A percentile compares a stretch with the other conserved stretches of the same genome.
These are phyloP conservation scores for Garrulus glandarius DNA, from an alignment of 2,797 vertebrate species.

Conservation along the genomic window DNA sequence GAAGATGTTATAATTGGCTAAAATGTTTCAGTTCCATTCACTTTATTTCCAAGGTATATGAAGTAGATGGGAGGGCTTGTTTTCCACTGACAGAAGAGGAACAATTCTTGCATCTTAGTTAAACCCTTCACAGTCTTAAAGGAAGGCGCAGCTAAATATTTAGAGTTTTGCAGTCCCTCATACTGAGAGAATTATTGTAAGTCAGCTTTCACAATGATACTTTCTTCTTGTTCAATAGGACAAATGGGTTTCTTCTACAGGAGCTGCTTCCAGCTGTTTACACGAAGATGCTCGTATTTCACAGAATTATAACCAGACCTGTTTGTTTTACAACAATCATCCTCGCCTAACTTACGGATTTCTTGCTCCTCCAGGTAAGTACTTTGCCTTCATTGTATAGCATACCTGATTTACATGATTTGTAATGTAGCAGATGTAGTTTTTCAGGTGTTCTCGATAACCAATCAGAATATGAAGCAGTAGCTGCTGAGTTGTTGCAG, in stretches of 20 bases:
- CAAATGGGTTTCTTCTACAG: slow-evolving; percentile 22
- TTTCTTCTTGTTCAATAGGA: slow-evolving; percentile 62
- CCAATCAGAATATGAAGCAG: background rate
- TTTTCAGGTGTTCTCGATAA: background rate
- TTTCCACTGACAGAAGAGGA: background rate
- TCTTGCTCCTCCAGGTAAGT: slow-evolving; percentile 85
- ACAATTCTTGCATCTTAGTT: background rate
- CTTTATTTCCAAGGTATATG: background rate
- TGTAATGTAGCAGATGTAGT: background rate
- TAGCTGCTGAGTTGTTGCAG: background rate
- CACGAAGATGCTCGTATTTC: slow-evolving; percentile 82
- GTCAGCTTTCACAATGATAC: background rate
- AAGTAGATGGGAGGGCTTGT: background rate
- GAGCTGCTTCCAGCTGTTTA: slow-evolving; percentile 76
- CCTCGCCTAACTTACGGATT: slow-evolving; percentile 75
- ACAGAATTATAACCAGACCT: slow-evolving; percentile 74
- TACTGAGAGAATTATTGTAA: background rate
- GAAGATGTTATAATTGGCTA: background rate
- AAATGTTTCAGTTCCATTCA: background rate
- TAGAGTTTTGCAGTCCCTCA: background rate
- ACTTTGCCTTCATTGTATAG: background rate
- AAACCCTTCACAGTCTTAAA: background rate
- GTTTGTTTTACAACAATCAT: slow-evolving; percentile 75
- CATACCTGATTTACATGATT: background rate
- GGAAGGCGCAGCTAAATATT: background rate